Evolutionary conservation across 2,113 vertebrate species (phyloP).

Genomic region (Spizaetus ornatus): DNA sequence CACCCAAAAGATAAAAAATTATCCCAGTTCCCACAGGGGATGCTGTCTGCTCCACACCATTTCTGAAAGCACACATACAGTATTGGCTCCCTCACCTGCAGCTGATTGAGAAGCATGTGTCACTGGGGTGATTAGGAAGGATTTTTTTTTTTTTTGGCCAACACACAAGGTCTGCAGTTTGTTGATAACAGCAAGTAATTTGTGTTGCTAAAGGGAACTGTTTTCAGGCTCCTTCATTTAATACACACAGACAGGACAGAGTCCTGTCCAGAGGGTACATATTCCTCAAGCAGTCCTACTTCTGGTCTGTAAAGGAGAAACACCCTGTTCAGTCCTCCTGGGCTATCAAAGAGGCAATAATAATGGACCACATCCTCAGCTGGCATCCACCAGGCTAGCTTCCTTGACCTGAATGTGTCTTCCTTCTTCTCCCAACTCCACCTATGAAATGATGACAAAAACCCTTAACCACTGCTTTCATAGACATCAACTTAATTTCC

Average conservation of each 20-base stretch:
- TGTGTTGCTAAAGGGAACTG: neutral
- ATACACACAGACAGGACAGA: neutral
- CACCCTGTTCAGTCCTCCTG: neutral
- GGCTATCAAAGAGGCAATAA: neutral
- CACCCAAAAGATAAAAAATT: neutral
- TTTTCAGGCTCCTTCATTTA: neutral
- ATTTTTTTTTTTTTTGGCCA: neutral
- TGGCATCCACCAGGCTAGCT: neutral
- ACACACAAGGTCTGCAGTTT: neutral
- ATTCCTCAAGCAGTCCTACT: neutral
- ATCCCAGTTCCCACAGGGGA: neutral
- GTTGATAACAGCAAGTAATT: neutral
- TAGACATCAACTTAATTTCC: neutral
- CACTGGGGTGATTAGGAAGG: neutral
- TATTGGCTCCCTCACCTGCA: neutral
- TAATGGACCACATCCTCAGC: neutral
- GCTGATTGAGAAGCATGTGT: neutral
- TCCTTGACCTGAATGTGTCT: neutral
- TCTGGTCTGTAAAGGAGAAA: neutral
- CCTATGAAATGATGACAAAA: neutral
- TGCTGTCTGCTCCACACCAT: neutral
- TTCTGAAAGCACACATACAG: neutral
- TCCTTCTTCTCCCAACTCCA: neutral
- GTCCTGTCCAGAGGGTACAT: neutral
- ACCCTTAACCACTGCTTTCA: neutral